A percentile compares a stretch with the other conserved stretches of the same genome.
These are phyloP conservation scores for Mesorhabditis sp. DNA, from an alignment of 2,888 invertebrate genomes.

Conservation along the genomic window DNA sequence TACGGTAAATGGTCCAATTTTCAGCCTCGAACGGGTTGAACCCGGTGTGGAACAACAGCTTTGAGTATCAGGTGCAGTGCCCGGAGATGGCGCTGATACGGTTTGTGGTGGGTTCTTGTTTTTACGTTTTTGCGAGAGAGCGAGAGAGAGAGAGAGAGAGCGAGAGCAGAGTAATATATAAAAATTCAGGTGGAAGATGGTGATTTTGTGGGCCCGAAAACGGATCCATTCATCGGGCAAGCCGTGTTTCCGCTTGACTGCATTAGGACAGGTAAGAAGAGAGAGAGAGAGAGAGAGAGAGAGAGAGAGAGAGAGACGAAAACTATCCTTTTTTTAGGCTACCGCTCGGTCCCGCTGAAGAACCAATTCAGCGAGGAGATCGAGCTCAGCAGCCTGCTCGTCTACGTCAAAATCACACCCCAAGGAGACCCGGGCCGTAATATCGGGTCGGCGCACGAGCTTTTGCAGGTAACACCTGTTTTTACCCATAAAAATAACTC, in stretches of 20 bases:
- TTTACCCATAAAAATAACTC: background rate
- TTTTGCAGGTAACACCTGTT: conserved; percentile 12
- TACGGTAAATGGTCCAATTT: conserved; percentile 34
- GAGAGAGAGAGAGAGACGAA: background rate
- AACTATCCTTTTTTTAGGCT: conserved; percentile 65
- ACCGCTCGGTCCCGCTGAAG: conserved; percentile 81
- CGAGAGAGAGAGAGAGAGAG: background rate
- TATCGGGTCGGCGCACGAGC: conserved; percentile 10
- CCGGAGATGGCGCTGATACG: conserved; percentile 77
- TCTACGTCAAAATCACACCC: conserved; percentile 70
- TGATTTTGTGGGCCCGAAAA: conserved; percentile 88
- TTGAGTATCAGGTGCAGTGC: conserved; percentile 77
- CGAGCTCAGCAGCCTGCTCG: conserved; percentile 82
- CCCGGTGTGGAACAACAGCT: conserved; percentile 84
- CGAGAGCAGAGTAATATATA: too few relatives aligned
- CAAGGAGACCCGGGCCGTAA: background rate
- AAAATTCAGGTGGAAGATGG: conserved; percentile 69
- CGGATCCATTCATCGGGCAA: conserved; percentile 86
- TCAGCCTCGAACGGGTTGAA: conserved; percentile 87
- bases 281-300: background rate
- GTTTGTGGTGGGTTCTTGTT: conserved; percentile 69
- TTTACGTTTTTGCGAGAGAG: background rate
- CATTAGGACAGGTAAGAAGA: conserved; percentile 36
- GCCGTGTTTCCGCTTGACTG: conserved; percentile 78
- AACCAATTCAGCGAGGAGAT: conserved; percentile 88